phyloP scores from a whole-genome alignment of 2,888 invertebrate species.

The Oscheius sp. region DNA sequence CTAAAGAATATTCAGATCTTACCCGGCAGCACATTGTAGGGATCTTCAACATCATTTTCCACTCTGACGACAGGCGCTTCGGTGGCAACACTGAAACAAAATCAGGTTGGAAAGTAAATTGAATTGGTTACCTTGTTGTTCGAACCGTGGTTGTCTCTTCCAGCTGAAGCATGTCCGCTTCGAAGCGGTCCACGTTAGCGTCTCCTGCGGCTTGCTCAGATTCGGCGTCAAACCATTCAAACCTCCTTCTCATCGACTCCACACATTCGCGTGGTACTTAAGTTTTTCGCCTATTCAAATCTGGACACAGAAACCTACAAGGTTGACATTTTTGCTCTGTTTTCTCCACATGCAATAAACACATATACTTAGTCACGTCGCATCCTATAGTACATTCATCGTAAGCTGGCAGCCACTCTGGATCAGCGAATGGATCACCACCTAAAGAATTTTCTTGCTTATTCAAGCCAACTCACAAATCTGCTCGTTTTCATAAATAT shows the following conservation, averaged over 20 bases:
- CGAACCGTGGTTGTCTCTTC: background rate
- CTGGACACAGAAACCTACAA: background rate
- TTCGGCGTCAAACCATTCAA: slow-evolving; percentile 14
- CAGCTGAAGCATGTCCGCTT: slow-evolving; percentile 25
- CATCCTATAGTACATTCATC: slow-evolving; percentile 26
- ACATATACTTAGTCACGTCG: slow-evolving; percentile 13
- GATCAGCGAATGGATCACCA: slow-evolving; percentile 31
- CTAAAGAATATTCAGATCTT: background rate
- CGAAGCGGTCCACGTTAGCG: slow-evolving; percentile 27
- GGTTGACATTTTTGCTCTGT: slow-evolving; percentile 31
- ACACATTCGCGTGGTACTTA: slow-evolving; percentile 23
- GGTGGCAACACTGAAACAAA: background rate
- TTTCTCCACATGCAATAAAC: slow-evolving; percentile 10
- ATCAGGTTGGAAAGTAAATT: background rate
- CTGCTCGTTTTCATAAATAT: slow-evolving; percentile 25
- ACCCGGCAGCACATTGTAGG: background rate
- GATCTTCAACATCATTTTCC: slow-evolving; percentile 6
- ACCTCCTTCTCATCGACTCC: background rate
- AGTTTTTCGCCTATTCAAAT: background rate
- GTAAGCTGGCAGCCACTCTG: slow-evolving; percentile 33
- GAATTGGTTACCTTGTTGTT: background rate
- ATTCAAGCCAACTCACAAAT: slow-evolving; percentile 24
- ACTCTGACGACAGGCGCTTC: background rate
- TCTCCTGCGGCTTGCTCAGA: slow-evolving; percentile 5
- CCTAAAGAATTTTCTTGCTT: slow-evolving; percentile 14